Conservation (phyloP, 1,140 invertebrate genomes). For the Orius insidiosus region DNA sequence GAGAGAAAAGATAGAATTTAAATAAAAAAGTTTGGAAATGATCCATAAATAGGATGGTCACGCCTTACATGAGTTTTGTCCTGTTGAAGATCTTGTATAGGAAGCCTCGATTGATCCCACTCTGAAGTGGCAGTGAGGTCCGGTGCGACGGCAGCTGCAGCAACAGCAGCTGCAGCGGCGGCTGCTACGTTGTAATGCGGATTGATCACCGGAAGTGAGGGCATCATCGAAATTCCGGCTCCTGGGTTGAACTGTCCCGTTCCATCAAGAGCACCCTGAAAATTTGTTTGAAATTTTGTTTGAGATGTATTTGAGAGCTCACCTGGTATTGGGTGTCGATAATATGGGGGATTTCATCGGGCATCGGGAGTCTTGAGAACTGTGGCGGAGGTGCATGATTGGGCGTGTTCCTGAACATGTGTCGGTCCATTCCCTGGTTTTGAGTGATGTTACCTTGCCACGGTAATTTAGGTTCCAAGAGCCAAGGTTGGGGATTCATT, state of each 20-base stretch:
- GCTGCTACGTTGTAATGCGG: constrained; percentile 1
- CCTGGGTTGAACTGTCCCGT: constrained; percentile 3
- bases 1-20: no score
- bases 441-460: background rate
- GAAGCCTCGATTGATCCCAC: constrained; percentile 4
- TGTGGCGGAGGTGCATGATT: constrained; percentile 4
- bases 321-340: constrained; percentile 12
- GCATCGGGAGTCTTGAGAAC: constrained; percentile 10
- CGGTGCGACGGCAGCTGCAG: constrained; percentile 1
- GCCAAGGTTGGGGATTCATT: constrained; percentile 15
- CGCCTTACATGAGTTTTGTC: constrained; percentile 14
- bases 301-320: background rate
- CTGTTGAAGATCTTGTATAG: constrained; percentile 10
- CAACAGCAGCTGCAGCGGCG: constrained; percentile 2
- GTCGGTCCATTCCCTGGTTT: background rate
- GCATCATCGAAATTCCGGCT: constrained; percentile 8
- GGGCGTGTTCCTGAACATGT: constrained; percentile 10
- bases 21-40: no score
- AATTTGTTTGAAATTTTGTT: background rate
- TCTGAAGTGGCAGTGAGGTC: constrained; percentile 3
- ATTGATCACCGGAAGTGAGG: constrained; percentile 1
- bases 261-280: constrained; percentile 8
- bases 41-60: no score
- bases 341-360: constrained; percentile 14
- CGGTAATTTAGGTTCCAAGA: constrained; percentile 8